A percentile compares a stretch with the other conserved stretches of the same genome.
Conservation (phyloP, 2,113 vertebrate genomes). For the Fregata magnificens region DNA sequence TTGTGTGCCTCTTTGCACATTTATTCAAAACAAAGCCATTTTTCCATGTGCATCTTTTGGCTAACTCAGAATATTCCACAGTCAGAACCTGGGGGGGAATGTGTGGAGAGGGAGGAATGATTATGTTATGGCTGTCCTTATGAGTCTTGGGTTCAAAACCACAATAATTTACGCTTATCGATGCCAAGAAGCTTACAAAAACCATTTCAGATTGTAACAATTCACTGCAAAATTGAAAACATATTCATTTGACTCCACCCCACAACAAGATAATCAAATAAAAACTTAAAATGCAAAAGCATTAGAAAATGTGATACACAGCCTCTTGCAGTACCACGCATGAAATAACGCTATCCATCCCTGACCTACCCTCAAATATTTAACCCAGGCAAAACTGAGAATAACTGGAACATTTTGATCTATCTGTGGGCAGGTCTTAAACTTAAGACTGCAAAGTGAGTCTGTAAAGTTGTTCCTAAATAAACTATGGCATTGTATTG, state of each 20-base stretch:
- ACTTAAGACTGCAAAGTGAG: not conserved
- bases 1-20: not conserved
- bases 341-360: not conserved
- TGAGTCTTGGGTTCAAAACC: not conserved
- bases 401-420: not conserved
- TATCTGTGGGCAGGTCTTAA: not conserved
- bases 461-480: not conserved
- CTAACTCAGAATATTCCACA: not conserved
- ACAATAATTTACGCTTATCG: not conserved
- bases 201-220: not conserved
- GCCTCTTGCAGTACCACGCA: not conserved
- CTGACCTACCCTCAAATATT: not conserved
- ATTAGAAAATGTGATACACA: not conserved
- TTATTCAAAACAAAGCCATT: not conserved
- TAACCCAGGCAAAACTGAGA: not conserved
- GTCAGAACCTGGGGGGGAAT: not conserved
- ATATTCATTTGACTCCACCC: not conserved
- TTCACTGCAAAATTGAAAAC: conserved; percentile 10
- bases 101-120: not conserved
- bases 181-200: conserved; percentile 25
- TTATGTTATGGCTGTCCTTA: not conserved
- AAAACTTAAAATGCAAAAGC: not conserved
- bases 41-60: not conserved
- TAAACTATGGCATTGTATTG: not conserved
- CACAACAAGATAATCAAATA: not conserved